These are phyloP conservation scores for Boloria selene DNA, from an alignment of 2,888 invertebrate species.

Conservation along the genomic window DNA sequence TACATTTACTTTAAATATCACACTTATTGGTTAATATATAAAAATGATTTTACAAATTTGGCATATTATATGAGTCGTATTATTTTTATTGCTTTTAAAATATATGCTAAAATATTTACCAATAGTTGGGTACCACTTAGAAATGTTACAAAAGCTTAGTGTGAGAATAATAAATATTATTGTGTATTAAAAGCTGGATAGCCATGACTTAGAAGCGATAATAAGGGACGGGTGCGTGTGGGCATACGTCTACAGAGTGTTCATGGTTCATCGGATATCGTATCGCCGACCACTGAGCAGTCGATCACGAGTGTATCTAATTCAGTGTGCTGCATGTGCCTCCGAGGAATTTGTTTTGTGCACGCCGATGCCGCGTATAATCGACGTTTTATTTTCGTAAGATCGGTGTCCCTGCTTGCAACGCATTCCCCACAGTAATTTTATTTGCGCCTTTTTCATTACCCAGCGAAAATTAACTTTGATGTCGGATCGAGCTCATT, in stretches of 20 bases:
- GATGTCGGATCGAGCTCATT: constrained; percentile 48
- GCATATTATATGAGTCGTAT: neutral
- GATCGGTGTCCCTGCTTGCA: constrained; percentile 65
- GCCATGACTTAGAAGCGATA: constrained; percentile 20
- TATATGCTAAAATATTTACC: neutral
- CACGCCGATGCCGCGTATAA: constrained; percentile 65
- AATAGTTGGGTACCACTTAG: neutral
- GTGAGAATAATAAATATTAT: constrained; percentile 4
- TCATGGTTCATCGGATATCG: constrained; percentile 61
- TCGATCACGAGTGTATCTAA: constrained; percentile 76
- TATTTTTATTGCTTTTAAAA: constrained; percentile 1
- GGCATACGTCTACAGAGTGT: constrained; percentile 47
- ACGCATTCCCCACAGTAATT: constrained; percentile 64
- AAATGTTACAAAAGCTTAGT: constrained; percentile 1
- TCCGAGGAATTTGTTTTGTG: constrained; percentile 77
- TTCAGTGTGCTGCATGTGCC: constrained; percentile 74
- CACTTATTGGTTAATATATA: constrained; percentile 12
- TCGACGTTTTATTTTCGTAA: constrained; percentile 74
- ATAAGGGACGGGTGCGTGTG: constrained; percentile 39
- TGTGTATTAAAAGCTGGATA: constrained; percentile 8
- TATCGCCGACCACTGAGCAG: constrained; percentile 53
- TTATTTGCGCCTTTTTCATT: constrained; percentile 62
- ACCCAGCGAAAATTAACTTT: constrained; percentile 55
- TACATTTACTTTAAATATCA: constrained; percentile 16
- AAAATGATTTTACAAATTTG: constrained; percentile 7